Base-by-base conservation (phyloP, 2,797 vertebrate species). In the Astyanax mexicanus region DNA sequence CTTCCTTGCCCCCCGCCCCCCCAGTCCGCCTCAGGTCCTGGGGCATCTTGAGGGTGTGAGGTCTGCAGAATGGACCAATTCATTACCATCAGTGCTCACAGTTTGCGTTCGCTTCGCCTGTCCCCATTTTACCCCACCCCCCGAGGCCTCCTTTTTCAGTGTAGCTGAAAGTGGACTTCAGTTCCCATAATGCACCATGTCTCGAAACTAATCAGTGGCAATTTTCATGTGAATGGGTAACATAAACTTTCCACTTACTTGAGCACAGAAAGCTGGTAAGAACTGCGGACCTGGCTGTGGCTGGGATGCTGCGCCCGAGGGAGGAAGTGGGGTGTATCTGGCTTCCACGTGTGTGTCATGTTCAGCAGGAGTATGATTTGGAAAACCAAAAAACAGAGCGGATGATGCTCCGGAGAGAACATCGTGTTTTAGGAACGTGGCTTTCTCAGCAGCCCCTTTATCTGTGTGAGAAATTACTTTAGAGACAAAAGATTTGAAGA, bases 41-140 rank as follows among this genome's bases (percentile, higher is more conserved):
- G 55, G 44, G 29, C 69, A 58, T 42, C 42, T 67, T n/a, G 44
- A 23, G 44, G 57, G 32, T 35, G 29, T 6, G 19, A 25, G 47
- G 6, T 32, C 42, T 23, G 6, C 23, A 70, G 60, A 70, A 66
- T 35, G 4, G 3, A 11, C 3, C 27, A 1, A n/a, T 72, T 76
- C 74, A 76, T 76, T 40, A 67, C 69, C 58, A 21, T 72, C n/a
- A 17, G 37, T 21, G 23, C 29, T 38, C 29, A 72, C 60, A 70
- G 52, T 75, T 49, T 51, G 17, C 6, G 7, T 58, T 80, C 61
- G 75, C 60, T 75, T 72, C 17, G 32, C 52, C 45, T 27, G 55
- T 62, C 73, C 78, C 52, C 23, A 47, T 64, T 66, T 75, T 51
- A 70, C 78, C 32, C 37, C 12, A 44, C 23, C n/a, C 23, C n/a